These are phyloP conservation scores for Brachypalpus laphriformis DNA, from an alignment of 2,888 invertebrate species.

Conservation along the genomic window DNA sequence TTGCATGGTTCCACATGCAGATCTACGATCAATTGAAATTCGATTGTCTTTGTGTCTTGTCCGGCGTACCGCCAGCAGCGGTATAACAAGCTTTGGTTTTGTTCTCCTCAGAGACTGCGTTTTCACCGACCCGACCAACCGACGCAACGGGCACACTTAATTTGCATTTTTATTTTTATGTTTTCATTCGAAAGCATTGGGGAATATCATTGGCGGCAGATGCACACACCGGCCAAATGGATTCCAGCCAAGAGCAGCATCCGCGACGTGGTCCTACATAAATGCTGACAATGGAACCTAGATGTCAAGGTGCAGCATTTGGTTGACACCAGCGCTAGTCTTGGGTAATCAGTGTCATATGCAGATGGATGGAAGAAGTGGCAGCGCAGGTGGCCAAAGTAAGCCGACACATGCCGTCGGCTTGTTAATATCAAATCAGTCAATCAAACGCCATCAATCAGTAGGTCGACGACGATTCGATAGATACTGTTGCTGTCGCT, in stretches of 20 bases:
- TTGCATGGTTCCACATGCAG: constrained; percentile 75
- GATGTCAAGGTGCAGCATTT: constrained; percentile 67
- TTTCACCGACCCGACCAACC: constrained; percentile 66
- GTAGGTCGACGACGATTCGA: constrained; percentile 25
- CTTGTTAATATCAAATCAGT: constrained; percentile 74
- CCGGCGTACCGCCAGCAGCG: constrained; percentile 74
- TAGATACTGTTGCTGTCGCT: constrained; percentile 39
- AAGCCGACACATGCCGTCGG: constrained; percentile 58
- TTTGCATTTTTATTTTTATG: constrained; percentile 82
- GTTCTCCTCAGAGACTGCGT: constrained; percentile 31
- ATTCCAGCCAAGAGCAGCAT: constrained; percentile 25
- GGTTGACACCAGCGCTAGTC: constrained; percentile 39
- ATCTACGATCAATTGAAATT: constrained; percentile 78
- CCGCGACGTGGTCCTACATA: constrained; percentile 18
- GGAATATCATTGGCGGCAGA: constrained; percentile 80
- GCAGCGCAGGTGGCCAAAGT: constrained; percentile 60
- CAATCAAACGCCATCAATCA: constrained; percentile 72
- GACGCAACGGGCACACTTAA: constrained; percentile 77
- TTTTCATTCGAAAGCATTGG: constrained; percentile 80
- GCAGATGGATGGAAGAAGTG: constrained; percentile 48
- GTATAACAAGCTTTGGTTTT: constrained; percentile 27
- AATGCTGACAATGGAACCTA: constrained; percentile 41
- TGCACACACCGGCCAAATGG: constrained; percentile 75
- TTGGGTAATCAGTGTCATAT: constrained; percentile 66
- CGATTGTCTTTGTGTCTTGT: constrained; percentile 69